phyloP scores from a whole-genome alignment of 2,888 invertebrate species.

The Globia sparganii region DNA sequence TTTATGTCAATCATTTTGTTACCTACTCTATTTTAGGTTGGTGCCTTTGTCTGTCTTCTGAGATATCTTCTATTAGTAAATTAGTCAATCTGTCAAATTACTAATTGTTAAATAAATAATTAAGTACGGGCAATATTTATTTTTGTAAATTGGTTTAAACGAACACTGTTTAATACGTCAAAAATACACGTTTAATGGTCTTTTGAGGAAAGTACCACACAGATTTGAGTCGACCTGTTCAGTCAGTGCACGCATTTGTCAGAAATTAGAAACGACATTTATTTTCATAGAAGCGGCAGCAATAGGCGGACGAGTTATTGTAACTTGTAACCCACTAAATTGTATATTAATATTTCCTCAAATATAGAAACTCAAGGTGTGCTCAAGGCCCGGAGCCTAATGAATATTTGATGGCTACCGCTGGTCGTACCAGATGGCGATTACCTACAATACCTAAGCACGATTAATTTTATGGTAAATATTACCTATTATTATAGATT shows the following conservation, averaged over 20 bases:
- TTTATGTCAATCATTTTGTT: not conserved
- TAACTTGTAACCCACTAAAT: conserved; percentile 6
- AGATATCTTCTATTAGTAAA: no score
- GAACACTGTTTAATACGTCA: not conserved
- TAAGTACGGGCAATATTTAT: not conserved
- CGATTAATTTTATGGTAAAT: conserved; percentile 18
- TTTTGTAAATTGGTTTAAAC: not conserved
- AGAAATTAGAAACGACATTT: not conserved
- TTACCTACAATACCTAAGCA: conserved; percentile 12
- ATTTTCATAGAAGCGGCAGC: not conserved
- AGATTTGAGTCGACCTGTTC: not conserved
- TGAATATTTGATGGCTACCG: conserved; percentile 34
- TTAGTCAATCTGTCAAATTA: not conserved
- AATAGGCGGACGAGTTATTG: not conserved
- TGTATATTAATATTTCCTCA: not conserved
- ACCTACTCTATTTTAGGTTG: not conserved
- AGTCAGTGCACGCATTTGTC: not conserved
- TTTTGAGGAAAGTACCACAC: not conserved
- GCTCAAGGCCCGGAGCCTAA: conserved; percentile 19
- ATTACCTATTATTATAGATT: not conserved
- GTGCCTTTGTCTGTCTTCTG: no score
- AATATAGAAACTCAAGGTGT: not conserved
- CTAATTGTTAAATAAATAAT: not conserved
- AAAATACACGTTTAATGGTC: not conserved
- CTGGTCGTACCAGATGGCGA: conserved; percentile 1